A percentile compares a stretch with the other conserved stretches of the same genome.
These are phyloP conservation scores for Phasianus colchicus DNA, from an alignment of 2,113 vertebrate genomes.

Conservation along the genomic window DNA sequence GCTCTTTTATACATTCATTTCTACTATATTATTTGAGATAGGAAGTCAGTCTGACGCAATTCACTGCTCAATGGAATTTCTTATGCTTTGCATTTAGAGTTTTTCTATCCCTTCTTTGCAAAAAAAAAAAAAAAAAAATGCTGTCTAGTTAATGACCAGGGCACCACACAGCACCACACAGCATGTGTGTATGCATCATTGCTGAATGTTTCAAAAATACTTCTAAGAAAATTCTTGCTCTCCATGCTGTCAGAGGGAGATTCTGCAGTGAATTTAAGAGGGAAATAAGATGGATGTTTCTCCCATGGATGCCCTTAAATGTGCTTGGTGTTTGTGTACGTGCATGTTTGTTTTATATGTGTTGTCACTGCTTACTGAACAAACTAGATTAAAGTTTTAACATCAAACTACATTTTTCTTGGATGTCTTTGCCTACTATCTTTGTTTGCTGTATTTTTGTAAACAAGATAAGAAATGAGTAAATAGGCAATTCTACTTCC, in stretches of 20 bases:
- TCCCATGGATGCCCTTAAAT: background rate
- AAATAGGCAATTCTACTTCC: background rate
- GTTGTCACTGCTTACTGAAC: background rate
- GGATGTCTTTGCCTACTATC: background rate
- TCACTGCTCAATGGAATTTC: background rate
- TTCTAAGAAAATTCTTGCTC: constrained; percentile 48
- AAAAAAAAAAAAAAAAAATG: background rate
- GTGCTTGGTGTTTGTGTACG: background rate
- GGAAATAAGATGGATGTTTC: background rate
- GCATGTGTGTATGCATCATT: too few relatives aligned
- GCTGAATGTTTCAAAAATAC: background rate
- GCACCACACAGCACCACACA: background rate
- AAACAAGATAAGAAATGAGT: background rate
- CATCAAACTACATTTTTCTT: background rate
- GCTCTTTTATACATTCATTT: background rate
- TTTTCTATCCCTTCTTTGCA: background rate
- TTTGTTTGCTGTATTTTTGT: constrained; percentile 8
- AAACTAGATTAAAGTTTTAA: background rate
- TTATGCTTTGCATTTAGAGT: background rate
- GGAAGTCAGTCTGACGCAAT: background rate
- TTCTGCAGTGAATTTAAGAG: constrained; percentile 9
- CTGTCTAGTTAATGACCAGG: background rate
- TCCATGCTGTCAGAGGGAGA: constrained; percentile 23
- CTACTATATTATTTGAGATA: background rate
- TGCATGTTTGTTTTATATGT: background rate